phyloP scores from a whole-genome alignment of 1,140 invertebrate genomes.

The Halyomorpha halys region DNA sequence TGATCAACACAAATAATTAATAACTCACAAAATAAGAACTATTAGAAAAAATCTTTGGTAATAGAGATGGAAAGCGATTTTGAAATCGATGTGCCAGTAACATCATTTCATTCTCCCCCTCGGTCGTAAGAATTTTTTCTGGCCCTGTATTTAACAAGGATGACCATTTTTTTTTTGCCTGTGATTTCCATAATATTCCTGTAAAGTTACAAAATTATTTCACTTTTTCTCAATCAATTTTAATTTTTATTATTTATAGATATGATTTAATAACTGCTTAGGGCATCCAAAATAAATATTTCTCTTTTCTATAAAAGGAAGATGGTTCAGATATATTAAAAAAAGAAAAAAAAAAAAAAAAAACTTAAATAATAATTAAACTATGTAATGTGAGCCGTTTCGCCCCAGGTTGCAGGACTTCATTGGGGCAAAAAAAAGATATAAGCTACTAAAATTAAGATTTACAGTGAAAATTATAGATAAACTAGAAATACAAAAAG shows the following conservation, averaged over 20 bases:
- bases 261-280: constrained; percentile 18
- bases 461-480: too few relatives aligned
- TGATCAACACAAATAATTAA: neutral
- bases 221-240: constrained; percentile 25
- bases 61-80: constrained; percentile 47
- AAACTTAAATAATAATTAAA: too few relatives aligned
- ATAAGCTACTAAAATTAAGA: too few relatives aligned
- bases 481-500: too few relatives aligned
- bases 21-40: constrained; percentile 43
- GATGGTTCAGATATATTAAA: too few relatives aligned
- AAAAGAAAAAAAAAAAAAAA: too few relatives aligned
- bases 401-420: too few relatives aligned
- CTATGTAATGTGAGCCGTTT: too few relatives aligned
- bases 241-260: constrained; percentile 18
- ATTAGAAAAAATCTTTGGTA: constrained; percentile 46
- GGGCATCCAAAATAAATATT: constrained; percentile 27
- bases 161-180: constrained; percentile 40
- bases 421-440: too few relatives aligned
- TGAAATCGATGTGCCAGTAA: constrained; percentile 53
- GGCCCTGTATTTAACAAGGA: constrained; percentile 33
- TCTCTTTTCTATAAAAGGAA: too few relatives aligned
- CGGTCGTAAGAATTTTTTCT: constrained; percentile 39
- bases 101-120: constrained; percentile 56
- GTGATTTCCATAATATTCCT: constrained; percentile 32
- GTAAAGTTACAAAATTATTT: constrained; percentile 33